Evolutionary conservation across 1,140 invertebrate species (phyloP), one percentile per base, ranked within the genome.

Genomic region (Oppia nitens): DNA sequence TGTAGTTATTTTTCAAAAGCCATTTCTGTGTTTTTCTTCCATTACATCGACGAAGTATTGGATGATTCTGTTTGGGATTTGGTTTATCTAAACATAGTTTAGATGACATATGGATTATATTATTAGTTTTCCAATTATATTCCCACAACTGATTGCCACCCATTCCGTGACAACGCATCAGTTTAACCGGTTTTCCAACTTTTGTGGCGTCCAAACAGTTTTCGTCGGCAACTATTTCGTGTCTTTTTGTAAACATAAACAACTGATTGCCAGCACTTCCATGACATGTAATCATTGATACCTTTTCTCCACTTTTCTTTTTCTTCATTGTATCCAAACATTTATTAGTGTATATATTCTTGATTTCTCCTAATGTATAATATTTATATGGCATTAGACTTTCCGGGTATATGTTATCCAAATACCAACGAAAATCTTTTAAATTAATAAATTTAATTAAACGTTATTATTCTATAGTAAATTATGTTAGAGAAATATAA

Each of bases 191-290:
- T 3, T 86, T 84, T 61, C 80, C 79, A 49, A 81, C 79, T 69
- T 76, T 79, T 9, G 63, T 63, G 53, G 87, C 86, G 73, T 93
- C 90, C 67, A 93, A 72, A 72, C 89, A 94, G 72, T 92, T 86
- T 74, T 96, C 92, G 73, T 97, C 92, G n/a, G 90, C 91, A 89
- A 94, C 93, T 65, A 96, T 83, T 76, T 95, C 89, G 69, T 94
- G 83, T 51, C 90, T 79, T 74, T 91, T 92, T 17, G 92, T 95
- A 71, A 94, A 94, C n/a, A 90, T 88, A 75, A 96, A 96, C 60
- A 92, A 87, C 29, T 98, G 95, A 77, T 98, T 98, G 53, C 94
- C 94, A 24, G 94, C 94, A 66, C 96, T 79, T 56, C 90, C 89
- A 69, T 98, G 94, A 71, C 95, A 98, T 68, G 85, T 87, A 63